These are phyloP conservation scores for Aurelia aurita DNA, from an alignment of 30 jellyfish, hydroid and myxozoan species.

Conservation along the genomic window DNA sequence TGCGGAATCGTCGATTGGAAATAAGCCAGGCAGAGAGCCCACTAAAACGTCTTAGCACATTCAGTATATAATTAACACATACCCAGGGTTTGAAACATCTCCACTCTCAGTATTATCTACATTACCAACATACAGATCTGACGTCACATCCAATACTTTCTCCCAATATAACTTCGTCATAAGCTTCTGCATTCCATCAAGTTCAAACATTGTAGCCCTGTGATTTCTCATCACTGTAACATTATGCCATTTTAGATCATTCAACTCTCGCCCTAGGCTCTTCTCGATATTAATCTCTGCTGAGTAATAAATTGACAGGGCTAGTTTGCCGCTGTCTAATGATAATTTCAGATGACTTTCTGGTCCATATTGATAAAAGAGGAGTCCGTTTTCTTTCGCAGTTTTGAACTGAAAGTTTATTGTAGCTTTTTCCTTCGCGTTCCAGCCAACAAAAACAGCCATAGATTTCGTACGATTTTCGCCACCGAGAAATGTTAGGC, in stretches of 20 bases:
- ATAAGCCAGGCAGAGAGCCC: too few species aligned
- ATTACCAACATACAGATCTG: constrained; percentile 48
- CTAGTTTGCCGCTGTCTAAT: constrained; percentile 41
- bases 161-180: constrained; percentile 44
- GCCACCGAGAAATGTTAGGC: constrained; percentile 52
- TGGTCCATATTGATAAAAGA: constrained; percentile 47
- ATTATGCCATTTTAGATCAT: constrained; percentile 66
- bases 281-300: constrained; percentile 22
- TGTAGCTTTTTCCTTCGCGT: constrained; percentile 59
- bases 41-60: too few species aligned
- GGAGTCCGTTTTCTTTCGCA: constrained; percentile 35
- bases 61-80: too few species aligned
- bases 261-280: constrained; percentile 40
- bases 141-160: constrained; percentile 25
- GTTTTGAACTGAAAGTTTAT: constrained; percentile 81
- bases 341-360: constrained; percentile 10
- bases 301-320: constrained; percentile 33
- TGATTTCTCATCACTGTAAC: constrained; percentile 59
- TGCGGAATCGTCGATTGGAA: too few species aligned
- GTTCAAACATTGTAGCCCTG: constrained; percentile 55
- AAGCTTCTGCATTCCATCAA: constrained; percentile 56
- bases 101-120: too few species aligned
- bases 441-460: constrained; percentile 70
- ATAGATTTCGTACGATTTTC: constrained; percentile 44
- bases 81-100: too few species aligned